Evolutionary conservation across 2,113 vertebrate species (phyloP), one percentile per base, ranked within the genome.

Genomic region (Leucopsar rothschildi): DNA sequence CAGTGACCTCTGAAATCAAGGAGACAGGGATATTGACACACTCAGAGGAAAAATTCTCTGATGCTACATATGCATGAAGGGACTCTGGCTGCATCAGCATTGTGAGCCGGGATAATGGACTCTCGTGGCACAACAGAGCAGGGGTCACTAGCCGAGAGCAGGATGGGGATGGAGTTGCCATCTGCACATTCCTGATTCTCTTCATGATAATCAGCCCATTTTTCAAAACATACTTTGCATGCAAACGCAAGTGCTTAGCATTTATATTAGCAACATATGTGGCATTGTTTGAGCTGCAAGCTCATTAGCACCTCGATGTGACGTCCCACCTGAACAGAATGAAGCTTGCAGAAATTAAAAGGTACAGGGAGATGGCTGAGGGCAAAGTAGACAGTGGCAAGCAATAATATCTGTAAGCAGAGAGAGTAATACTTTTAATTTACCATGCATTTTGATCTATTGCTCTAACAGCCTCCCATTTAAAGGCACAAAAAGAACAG

Each of bases 161-260:
- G 61, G 56, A 33, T 1, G 10, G 49, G 80, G 52, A 86, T 2
- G 9, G 66, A 84, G 37, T 27, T 16, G 63, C 92, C 95, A 96
- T 96, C 93, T 95, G 96, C 76, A 60, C 90, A 33, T 59, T 88
- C 68, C 68, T 10, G 44, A 65, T 92, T 96, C 84, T 81, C 64
- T 44, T 70, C 90, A 83, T 1, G 7, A 76, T 64, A 82, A 90
- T 53, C 70, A 82, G 79, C 71, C 64, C 52, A 31, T 76, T 93
- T 93, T 90, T 76, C 82, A 78, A 82, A 82, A 16, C 42, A 29
- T 57, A 64, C 69, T 90, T 90, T 39, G 53, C 73, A 76, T 86
- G 86, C 49, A 71, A 84, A 88, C 3, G 1, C 10, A 0, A 40
- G 82, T 53, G 65, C 78, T 92, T 76, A 75, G 80, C 93, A 89